Conservation (phyloP, 2,888 invertebrate genomes). For the Plemyria rubiginata region DNA sequence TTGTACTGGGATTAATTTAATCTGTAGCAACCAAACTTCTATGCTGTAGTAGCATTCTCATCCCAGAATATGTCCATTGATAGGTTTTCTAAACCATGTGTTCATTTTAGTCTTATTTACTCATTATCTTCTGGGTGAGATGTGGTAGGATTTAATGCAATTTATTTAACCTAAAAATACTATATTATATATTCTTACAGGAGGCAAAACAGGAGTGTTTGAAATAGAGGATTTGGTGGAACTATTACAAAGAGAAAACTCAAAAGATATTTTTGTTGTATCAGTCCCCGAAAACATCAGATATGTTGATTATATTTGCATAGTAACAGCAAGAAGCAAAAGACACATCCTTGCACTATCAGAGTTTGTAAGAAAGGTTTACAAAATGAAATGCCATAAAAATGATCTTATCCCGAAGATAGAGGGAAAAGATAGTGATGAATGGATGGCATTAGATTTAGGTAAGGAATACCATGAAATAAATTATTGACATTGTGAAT, state of each 20-base stretch:
- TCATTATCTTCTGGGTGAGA: not conserved
- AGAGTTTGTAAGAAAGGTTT: slow-evolving; percentile 90
- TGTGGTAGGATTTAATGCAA: not conserved
- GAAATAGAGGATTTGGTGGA: slow-evolving; percentile 94
- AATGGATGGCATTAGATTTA: slow-evolving; percentile 96
- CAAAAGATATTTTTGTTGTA: slow-evolving; percentile 92
- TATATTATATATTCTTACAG: slow-evolving; percentile 76
- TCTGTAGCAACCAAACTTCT: too few species aligned
- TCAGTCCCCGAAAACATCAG: slow-evolving; percentile 89
- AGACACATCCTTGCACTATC: slow-evolving; percentile 91
- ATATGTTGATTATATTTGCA: slow-evolving; percentile 94
- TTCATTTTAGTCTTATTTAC: too few species aligned
- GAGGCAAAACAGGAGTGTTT: slow-evolving; percentile 93
- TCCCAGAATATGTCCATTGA: too few species aligned
- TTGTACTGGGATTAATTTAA: too few species aligned
- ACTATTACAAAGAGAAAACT: slow-evolving; percentile 90
- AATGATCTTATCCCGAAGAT: slow-evolving; percentile 89
- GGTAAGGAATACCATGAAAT: slow-evolving; percentile 78
- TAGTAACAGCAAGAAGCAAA: slow-evolving; percentile 90
- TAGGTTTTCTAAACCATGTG: too few species aligned
- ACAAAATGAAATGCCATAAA: slow-evolving; percentile 87
- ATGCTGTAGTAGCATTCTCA: too few species aligned
- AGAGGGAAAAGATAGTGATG: slow-evolving; percentile 90
- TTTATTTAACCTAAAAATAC: not conserved
- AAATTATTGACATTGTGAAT: not conserved